Evolutionary conservation across 2,888 invertebrate species (phyloP), one percentile per base, ranked within the genome.

Genomic region (Drosophila ezoana): DNA sequence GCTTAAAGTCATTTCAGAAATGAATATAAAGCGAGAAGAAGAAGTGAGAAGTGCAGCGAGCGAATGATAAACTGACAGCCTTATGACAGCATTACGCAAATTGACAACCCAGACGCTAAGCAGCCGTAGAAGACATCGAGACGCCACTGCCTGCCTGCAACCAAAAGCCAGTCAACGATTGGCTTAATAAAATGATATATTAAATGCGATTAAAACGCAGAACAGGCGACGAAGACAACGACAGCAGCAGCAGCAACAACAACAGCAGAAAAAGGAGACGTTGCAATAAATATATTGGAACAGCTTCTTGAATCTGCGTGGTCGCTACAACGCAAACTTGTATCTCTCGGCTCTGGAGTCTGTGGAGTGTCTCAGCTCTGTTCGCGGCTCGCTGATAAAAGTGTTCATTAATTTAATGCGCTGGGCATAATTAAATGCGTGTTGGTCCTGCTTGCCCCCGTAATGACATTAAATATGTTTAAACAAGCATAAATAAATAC

Each of bases 401-500:
- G 76, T 82, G 85, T 85, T 84, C 85, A 86, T 86, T 86, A 86
- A 87, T 81, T 86, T 85, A 86, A 85, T 86, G 87, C 87, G 79
- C 66, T 73, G 70, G 76, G 70, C 78, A 86, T 86, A 86, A 86
- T 86, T 86, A 86, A 86, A 85, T 87, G 87, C 87, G 79, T 85
- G 84, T 85, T 78, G 75, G 68, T 71, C 73, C 73, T 71, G 81
- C 65, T 71, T 82, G 85, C 85, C 75, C 77, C 77, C 79, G 75
- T 79, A 87, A 86, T 87, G 86, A 86, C 86, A 87, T 86, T 86
- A 86, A 86, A 86, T 87, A 86, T 86, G 83, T 86, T 87, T 87
- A 86, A 86, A 79, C 86, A 87, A 85, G 86, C 87, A 87, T 87
- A 86, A 87, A 87, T 85, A 86, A 84, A 82, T 82, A 65, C 66